A percentile compares a stretch with the other conserved stretches of the same genome.
Evolutionary conservation across 2,797 vertebrate species (phyloP).

Genomic region (Bradypodion pumilum): DNA sequence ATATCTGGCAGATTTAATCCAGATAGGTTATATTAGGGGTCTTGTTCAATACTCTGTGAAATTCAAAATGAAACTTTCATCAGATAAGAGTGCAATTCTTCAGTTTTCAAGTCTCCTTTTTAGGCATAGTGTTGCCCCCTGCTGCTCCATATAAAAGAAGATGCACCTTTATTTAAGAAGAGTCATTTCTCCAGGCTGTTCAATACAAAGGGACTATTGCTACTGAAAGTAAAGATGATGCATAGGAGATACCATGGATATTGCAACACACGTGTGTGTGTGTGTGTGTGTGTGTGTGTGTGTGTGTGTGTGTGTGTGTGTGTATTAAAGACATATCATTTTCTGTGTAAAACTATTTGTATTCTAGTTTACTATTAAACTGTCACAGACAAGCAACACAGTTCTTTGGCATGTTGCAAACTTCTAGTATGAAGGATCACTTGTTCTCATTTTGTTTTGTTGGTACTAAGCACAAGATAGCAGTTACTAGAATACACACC

Average conservation of each 20-base stretch:
- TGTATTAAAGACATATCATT: neutral
- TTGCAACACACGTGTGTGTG: no score
- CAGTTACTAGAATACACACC: conserved; percentile 13
- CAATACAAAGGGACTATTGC: neutral
- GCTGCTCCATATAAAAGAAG: neutral
- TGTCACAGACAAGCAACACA: neutral
- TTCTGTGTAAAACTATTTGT: conserved; percentile 19
- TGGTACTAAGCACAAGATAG: neutral
- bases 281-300: no score
- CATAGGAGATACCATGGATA: neutral
- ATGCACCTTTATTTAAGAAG: neutral
- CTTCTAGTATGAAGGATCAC: conserved; percentile 25
- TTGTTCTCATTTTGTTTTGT: conserved; percentile 28
- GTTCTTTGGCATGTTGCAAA: neutral
- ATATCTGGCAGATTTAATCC: neutral
- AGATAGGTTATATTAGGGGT: neutral
- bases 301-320: no score
- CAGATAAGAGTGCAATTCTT: neutral
- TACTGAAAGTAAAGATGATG: neutral
- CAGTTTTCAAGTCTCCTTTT: neutral
- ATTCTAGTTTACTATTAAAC: neutral
- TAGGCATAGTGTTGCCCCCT: neutral
- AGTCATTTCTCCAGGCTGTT: neutral
- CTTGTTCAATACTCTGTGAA: neutral
- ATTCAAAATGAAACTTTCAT: conserved; percentile 10